A percentile compares a stretch with the other conserved stretches of the same genome.
Evolutionary conservation across 2,888 invertebrate genomes (phyloP).

Genomic region (Stenotaenia linearis): DNA sequence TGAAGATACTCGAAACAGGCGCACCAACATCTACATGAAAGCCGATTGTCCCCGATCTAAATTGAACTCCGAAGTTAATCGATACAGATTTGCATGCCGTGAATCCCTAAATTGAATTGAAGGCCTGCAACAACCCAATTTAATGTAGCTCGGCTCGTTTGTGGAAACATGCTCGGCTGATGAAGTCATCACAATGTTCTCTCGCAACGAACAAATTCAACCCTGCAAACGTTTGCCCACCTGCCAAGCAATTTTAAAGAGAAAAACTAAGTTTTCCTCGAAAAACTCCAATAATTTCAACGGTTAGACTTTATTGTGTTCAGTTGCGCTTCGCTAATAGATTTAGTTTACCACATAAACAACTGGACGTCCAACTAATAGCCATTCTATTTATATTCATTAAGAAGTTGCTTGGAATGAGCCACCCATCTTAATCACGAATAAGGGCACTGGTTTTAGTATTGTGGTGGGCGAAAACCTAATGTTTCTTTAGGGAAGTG

Average conservation of each 20-base stretch:
- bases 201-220: not conserved
- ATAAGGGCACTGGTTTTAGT: not conserved
- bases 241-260: not conserved
- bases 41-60: constrained; percentile 21
- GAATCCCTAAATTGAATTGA: constrained; percentile 20
- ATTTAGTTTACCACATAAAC: not conserved
- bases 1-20: not conserved
- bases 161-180: constrained; percentile 17
- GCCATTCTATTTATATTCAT: constrained; percentile 9
- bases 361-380: not conserved
- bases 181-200: constrained; percentile 16
- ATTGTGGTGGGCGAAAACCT: not conserved
- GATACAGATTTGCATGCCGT: constrained; percentile 12
- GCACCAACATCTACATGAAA: not conserved
- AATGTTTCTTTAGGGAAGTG: constrained; percentile 20
- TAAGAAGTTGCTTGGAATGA: not conserved
- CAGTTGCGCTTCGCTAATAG: not conserved
- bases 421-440: not conserved
- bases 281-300: not conserved
- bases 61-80: constrained; percentile 17
- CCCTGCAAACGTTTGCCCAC: not conserved
- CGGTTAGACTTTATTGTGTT: not conserved
- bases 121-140: constrained; percentile 17
- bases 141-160: constrained; percentile 26
- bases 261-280: not conserved